A percentile compares a stretch with the other conserved stretches of the same genome.
Evolutionary conservation across 2,797 vertebrate species (phyloP).

Genomic region (Astyanax mexicanus): DNA sequence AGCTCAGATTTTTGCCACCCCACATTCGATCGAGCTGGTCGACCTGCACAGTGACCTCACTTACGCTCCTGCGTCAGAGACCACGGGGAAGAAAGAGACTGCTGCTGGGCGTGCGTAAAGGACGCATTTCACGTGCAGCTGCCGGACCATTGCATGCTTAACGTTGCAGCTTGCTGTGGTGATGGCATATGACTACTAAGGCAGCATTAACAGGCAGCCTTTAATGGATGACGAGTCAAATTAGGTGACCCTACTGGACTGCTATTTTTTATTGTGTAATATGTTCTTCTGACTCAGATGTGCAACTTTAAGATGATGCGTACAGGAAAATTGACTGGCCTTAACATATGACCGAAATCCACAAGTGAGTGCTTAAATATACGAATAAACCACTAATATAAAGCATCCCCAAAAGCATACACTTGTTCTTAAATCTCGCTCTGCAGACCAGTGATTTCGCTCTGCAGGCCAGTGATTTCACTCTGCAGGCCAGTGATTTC

Average conservation of each 20-base stretch:
- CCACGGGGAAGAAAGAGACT: constrained; percentile 2
- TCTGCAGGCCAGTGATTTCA: too few species aligned
- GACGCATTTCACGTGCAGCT: not conserved
- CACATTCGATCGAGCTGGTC: not conserved
- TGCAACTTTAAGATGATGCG: too few species aligned
- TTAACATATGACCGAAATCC: too few species aligned
- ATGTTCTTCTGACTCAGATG: not conserved
- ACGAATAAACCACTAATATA: too few species aligned
- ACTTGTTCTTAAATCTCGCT: too few species aligned
- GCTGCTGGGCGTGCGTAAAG: not conserved
- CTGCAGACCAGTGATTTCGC: too few species aligned
- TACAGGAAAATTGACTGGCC: too few species aligned
- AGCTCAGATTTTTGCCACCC: not conserved
- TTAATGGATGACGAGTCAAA: too few species aligned
- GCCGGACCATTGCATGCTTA: constrained; percentile 1
- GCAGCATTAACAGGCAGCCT: not conserved
- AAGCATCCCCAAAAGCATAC: too few species aligned
- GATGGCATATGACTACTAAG: not conserved
- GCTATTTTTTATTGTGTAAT: not conserved
- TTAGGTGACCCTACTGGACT: not conserved
- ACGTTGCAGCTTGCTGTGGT: not conserved
- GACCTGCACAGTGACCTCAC: not conserved
- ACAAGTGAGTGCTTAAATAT: too few species aligned
- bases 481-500: too few species aligned
- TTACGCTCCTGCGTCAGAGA: constrained; percentile 55